Evolutionary conservation across 2,797 vertebrate genomes (phyloP).

Genomic region (Decapterus maruadsi): DNA sequence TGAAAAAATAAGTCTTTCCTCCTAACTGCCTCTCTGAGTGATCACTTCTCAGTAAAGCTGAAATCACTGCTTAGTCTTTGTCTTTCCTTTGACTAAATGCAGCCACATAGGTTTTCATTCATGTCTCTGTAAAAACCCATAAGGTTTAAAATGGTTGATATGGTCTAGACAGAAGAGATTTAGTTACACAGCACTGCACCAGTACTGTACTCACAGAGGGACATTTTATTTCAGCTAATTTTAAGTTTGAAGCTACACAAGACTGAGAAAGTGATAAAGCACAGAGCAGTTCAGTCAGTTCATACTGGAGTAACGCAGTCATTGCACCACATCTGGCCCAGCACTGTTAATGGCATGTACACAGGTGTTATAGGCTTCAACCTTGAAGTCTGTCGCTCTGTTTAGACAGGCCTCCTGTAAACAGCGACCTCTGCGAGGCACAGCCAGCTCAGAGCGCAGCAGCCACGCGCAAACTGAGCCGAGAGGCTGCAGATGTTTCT

Average conservation of each 20-base stretch:
- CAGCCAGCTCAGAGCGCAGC: conserved; percentile 57
- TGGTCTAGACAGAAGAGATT: too few relatives aligned
- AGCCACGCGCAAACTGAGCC: conserved; percentile 59
- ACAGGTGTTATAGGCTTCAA: conserved; percentile 31
- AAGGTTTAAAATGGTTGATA: too few relatives aligned
- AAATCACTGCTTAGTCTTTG: too few relatives aligned
- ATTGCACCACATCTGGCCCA: background rate
- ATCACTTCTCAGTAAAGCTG: too few relatives aligned
- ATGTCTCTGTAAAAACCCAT: too few relatives aligned
- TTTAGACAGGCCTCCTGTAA: conserved; percentile 26
- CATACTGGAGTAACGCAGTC: background rate
- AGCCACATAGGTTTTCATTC: too few relatives aligned
- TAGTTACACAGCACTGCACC: too few relatives aligned
- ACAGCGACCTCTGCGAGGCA: conserved; percentile 42
- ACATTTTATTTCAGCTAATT: too few relatives aligned
- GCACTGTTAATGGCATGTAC: background rate
- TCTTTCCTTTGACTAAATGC: too few relatives aligned
- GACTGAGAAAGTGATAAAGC: background rate
- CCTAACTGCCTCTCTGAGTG: too few relatives aligned
- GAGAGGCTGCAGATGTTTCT: conserved; percentile 82
- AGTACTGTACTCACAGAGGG: too few relatives aligned
- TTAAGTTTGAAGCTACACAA: background rate
- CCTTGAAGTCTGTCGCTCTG: conserved; percentile 32
- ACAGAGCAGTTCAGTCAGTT: background rate
- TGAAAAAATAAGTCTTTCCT: too few relatives aligned